Evolutionary conservation across 2,888 invertebrate genomes (phyloP).

Genomic region (Acleris cristana): DNA sequence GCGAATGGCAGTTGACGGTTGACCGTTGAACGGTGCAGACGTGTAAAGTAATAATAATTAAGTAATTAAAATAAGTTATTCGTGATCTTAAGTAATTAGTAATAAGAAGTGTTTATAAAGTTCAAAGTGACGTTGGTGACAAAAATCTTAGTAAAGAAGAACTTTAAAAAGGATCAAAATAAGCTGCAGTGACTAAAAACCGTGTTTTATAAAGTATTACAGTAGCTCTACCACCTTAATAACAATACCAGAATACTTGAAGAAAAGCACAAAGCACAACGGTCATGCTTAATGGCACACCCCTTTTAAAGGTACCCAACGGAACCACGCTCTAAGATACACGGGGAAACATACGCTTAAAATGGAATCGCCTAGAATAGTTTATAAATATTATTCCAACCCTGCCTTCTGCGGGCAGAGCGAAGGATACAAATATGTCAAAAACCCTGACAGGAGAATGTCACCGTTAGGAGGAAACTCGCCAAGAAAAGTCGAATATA

Average conservation of each 20-base stretch:
- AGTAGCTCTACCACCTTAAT: not conserved
- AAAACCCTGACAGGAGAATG: conserved; percentile 62
- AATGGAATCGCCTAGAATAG: conserved; percentile 81
- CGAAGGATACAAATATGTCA: conserved; percentile 78
- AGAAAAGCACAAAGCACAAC: conserved; percentile 45
- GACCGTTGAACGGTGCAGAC: conserved; percentile 57
- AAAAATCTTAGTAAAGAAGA: not conserved
- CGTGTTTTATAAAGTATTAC: not conserved
- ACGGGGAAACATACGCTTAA: conserved; percentile 62
- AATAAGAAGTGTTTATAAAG: conserved; percentile 8
- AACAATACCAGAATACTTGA: conserved; percentile 6
- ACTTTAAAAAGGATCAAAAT: not conserved
- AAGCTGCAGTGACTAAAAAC: conserved; percentile 1
- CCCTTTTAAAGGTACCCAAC: conserved; percentile 48
- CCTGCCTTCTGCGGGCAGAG: conserved; percentile 92
- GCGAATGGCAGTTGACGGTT: conserved; percentile 68
- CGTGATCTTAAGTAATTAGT: conserved; percentile 1
- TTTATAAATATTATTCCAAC: conserved; percentile 88
- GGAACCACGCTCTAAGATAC: conserved; percentile 59
- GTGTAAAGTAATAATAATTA: conserved; percentile 36
- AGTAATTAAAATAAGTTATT: conserved; percentile 26
- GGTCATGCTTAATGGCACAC: conserved; percentile 59
- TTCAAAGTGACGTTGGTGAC: conserved; percentile 22
- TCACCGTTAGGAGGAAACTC: conserved; percentile 76
- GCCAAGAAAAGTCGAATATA: conserved; percentile 67